Percentiles rank a stretch among this genome's conserved stretches.
phyloP scores from a whole-genome alignment of 1,140 invertebrate genomes.

The Atopsyche davidsoni region DNA sequence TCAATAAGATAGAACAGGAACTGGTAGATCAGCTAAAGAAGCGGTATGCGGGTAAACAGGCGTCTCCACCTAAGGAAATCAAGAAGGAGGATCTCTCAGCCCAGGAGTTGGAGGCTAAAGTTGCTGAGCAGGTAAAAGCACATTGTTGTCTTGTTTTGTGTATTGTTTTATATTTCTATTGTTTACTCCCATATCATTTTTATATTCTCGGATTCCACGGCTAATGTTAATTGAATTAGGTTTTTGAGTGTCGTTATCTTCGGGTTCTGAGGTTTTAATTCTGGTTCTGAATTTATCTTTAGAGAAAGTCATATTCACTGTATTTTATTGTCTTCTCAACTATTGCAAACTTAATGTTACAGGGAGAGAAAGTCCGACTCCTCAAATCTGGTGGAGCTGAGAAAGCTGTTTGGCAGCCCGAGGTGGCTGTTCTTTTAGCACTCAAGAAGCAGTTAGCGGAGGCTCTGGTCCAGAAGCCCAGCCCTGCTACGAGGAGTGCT shows the following conservation, averaged over 20 bases:
- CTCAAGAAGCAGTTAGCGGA: constrained; percentile 71
- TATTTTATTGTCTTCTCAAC: too few relatives aligned
- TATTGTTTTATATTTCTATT: too few relatives aligned
- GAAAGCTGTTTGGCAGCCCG: constrained; percentile 63
- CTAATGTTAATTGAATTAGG: too few relatives aligned
- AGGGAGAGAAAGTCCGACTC: constrained; percentile 62
- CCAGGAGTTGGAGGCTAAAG: constrained; percentile 16
- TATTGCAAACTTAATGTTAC: too few relatives aligned
- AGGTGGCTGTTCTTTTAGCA: constrained; percentile 63
- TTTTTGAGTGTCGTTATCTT: too few relatives aligned
- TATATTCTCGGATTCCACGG: too few relatives aligned
- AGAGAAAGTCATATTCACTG: too few relatives aligned
- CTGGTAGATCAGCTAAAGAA: constrained; percentile 67
- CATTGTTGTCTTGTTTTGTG: too few relatives aligned
- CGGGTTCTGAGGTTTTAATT: too few relatives aligned
- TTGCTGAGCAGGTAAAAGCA: constrained; percentile 20
- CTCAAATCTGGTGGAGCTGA: constrained; percentile 66
- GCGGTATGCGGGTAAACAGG: constrained; percentile 63
- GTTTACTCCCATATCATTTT: too few relatives aligned
- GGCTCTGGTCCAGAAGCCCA: not conserved
- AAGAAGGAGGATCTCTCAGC: constrained; percentile 14
- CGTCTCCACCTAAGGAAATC: constrained; percentile 19
- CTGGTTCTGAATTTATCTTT: too few relatives aligned
- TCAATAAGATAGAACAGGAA: constrained; percentile 76
- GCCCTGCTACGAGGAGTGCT: not conserved